A percentile compares a stretch with the other conserved stretches of the same genome.
Conservation (phyloP, 2,888 invertebrate species). For the Nebria brevicollis region DNA sequence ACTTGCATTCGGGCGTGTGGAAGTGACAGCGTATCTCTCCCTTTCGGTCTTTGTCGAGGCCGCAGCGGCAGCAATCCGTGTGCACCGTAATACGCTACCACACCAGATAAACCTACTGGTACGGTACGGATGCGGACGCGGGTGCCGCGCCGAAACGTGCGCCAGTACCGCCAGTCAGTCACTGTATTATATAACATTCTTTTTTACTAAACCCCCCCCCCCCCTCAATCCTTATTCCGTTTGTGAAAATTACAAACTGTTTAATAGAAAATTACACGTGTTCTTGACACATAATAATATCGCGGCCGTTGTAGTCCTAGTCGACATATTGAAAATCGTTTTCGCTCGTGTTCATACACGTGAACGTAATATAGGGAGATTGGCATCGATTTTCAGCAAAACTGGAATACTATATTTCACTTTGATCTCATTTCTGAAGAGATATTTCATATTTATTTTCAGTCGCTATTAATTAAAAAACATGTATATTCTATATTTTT, state of each 20-base stretch:
- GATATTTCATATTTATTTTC: background rate
- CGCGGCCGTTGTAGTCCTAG: background rate
- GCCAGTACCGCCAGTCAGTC: background rate
- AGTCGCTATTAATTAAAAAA: background rate
- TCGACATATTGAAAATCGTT: background rate
- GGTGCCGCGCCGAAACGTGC: background rate
- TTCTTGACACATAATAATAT: constrained; percentile 33
- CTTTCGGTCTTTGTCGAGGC: constrained; percentile 27
- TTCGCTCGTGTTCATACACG: background rate
- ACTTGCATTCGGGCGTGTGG: constrained; percentile 47
- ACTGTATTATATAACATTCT: background rate
- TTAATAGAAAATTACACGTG: constrained; percentile 47
- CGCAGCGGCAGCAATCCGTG: constrained; percentile 13
- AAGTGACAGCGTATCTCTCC: constrained; percentile 45
- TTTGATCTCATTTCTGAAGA: too few relatives aligned
- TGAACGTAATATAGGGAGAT: background rate
- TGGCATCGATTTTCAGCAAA: background rate
- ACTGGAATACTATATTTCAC: background rate
- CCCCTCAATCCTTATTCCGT: constrained; percentile 18
- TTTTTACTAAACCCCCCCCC: background rate
- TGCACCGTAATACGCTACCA: constrained; percentile 6
- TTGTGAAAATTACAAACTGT: constrained; percentile 43
- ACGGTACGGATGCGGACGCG: background rate
- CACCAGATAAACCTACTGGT: background rate
- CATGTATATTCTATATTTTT: background rate